Evolutionary conservation across 2,888 invertebrate species (phyloP), one percentile per base, ranked within the genome.

Genomic region (Drosophila prostipennis): DNA sequence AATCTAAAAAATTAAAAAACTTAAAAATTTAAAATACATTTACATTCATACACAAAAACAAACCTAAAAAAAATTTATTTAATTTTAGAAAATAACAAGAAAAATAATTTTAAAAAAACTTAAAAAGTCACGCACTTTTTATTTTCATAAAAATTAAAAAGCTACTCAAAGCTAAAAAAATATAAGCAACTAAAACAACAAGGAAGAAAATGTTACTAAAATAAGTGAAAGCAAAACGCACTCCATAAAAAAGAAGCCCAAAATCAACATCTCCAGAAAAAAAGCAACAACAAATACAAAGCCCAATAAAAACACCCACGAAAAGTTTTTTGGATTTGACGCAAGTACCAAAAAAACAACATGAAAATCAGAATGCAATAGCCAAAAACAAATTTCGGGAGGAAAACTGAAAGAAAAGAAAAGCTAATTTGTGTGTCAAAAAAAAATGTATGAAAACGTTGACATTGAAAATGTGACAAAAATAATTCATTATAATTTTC

Each of bases 401-500:
- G 34, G 23, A 23, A 29, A 53, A 56, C 14, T 3, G 32, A 48
- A 48, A 48, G 14, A 43, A 32, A 45, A 42, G 19, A 11, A 19
- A 19, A 19, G 11, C 23, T 13, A 42, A 42, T 42, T 45, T 45
- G n/a, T 26, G 45, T n/a, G 26, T 26, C n/a, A 14, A 64, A 63
- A 23, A 23, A 64, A 63, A 64, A 63, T 51, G 19, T 64, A 46
- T 64, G 64, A 65, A 64, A 46, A 46, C 45, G 65, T 65, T 65
- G 64, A 65, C 64, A 65, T 65, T 65, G 64, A 65, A 65, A 65
- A 65, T 65, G 52, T 65, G 64, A 65, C 64, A 65, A 64, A 64
- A 65, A 65, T 64, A 65, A 65, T 65, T 67, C 37, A 42, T 54
- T 68, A 23, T 54, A 54, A 67, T 67, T 67, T 67, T 67, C n/a